phyloP scores from a whole-genome alignment of 1,140 invertebrate species.

The Drosophila oshimai region DNA sequence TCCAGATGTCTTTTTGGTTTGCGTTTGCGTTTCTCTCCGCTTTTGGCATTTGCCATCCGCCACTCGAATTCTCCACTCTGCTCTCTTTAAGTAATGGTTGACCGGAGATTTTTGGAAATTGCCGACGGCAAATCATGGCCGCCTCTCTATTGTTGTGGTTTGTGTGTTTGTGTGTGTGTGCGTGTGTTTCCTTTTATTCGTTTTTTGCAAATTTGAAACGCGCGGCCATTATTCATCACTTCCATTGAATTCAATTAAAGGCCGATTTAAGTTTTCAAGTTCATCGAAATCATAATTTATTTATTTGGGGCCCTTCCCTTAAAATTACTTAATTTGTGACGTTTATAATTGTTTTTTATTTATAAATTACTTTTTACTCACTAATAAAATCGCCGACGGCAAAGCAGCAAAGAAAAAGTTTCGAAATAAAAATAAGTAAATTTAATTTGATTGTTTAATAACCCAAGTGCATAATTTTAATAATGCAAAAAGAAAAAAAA shows the following conservation, averaged over 20 bases:
- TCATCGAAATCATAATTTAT: not conserved
- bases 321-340: not conserved
- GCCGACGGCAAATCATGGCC: conserved; percentile 77
- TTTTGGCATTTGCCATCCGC: conserved; percentile 57
- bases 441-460: not conserved
- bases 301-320: no score
- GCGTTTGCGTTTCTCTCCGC: not conserved
- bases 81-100: conserved; percentile 47
- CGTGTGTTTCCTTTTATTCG: conserved; percentile 28
- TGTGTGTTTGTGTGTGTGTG: conserved; percentile 5
- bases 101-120: conserved; percentile 31
- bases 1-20: not conserved
- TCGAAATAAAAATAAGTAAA: no score
- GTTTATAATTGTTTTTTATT: not conserved
- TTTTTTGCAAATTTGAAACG: conserved; percentile 66
- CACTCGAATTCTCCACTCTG: conserved; percentile 57
- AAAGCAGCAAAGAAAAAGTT: not conserved
- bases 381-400: not conserved
- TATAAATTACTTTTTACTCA: not conserved
- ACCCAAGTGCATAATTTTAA: not conserved
- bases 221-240: conserved; percentile 77
- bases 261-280: not conserved
- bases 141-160: conserved; percentile 47
- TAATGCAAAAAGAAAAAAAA: not conserved
- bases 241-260: conserved; percentile 9